Percentiles rank a stretch among this genome's conserved stretches.
These are phyloP conservation scores for Pseudonaja textilis DNA, from an alignment of 2,113 vertebrate species.

Conservation along the genomic window DNA sequence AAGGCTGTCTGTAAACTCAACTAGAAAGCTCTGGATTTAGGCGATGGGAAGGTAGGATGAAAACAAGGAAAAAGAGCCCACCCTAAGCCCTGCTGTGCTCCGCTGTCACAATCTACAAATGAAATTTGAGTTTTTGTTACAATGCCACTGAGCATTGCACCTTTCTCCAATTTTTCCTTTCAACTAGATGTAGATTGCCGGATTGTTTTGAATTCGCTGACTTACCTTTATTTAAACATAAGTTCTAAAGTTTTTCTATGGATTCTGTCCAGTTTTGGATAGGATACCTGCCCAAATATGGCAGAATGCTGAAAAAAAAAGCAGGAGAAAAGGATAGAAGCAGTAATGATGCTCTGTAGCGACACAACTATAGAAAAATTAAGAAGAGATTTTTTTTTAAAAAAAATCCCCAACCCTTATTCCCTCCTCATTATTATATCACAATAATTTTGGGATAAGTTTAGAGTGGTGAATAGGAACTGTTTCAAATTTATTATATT, in stretches of 20 bases:
- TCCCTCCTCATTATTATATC: neutral
- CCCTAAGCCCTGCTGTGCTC: neutral
- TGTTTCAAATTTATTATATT: neutral
- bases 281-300: neutral
- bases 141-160: neutral
- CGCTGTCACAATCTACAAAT: neutral
- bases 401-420: neutral
- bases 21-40: neutral
- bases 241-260: neutral
- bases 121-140: neutral
- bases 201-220: neutral
- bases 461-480: neutral
- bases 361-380: neutral
- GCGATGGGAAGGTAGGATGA: neutral
- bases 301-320: neutral
- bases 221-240: neutral
- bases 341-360: neutral
- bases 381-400: neutral
- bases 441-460: neutral
- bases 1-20: neutral
- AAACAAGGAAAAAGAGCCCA: neutral
- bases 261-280: neutral
- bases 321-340: neutral
- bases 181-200: neutral
- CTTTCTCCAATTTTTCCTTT: neutral